These are phyloP conservation scores for Tetrao urogallus DNA, from an alignment of 2,113 vertebrate genomes.

Conservation along the genomic window DNA sequence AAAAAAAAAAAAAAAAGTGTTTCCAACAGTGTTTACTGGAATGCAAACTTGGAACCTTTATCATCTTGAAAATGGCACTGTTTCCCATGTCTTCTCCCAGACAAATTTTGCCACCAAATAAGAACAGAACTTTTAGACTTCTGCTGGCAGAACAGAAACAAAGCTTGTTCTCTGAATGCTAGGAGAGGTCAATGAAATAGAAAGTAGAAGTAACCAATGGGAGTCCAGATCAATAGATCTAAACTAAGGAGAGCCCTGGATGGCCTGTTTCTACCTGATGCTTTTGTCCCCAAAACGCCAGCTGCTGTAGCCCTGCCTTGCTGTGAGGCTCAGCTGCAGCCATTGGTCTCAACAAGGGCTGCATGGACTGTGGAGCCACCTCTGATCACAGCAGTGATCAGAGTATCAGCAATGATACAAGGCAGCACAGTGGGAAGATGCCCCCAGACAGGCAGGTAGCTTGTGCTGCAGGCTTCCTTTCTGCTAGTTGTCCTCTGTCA, in stretches of 20 bases:
- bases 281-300: background rate
- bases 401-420: background rate
- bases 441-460: background rate
- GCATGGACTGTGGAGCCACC: background rate
- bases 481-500: background rate
- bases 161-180: background rate
- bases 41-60: background rate
- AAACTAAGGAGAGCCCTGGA: background rate
- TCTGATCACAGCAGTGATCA: fast-evolving
- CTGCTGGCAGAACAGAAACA: too few relatives aligned
- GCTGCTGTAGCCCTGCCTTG: background rate
- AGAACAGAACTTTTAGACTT: background rate
- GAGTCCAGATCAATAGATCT: background rate
- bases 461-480: background rate
- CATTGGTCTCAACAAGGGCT: background rate
- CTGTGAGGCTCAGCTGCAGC: background rate
- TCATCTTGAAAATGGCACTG: background rate
- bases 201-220: background rate
- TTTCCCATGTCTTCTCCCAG: background rate
- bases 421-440: background rate
- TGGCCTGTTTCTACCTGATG: background rate
- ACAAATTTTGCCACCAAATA: background rate
- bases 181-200: background rate
- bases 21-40: background rate
- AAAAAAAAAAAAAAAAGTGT: background rate